These are phyloP conservation scores for Nipponacmea schrenckii DNA, from an alignment of 2,888 invertebrate genomes.

Conservation along the genomic window DNA sequence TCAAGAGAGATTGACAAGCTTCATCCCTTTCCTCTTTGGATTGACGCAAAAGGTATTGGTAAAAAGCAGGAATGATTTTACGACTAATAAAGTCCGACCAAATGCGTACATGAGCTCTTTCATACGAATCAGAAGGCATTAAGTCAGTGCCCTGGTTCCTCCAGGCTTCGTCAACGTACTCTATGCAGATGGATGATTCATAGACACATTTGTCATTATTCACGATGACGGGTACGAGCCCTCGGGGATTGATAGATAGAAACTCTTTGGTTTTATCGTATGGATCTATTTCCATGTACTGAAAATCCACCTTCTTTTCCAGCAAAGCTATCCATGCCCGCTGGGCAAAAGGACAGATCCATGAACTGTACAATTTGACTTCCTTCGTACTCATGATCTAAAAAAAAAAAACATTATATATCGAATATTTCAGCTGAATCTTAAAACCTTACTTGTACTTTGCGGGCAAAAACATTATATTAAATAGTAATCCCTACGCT, in stretches of 20 bases:
- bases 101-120: slow-evolving; percentile 43
- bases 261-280: slow-evolving; percentile 52
- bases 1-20: slow-evolving; percentile 31
- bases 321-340: slow-evolving; percentile 50
- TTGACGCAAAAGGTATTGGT: slow-evolving; percentile 38
- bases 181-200: slow-evolving; percentile 47
- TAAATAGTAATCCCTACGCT: too few species aligned
- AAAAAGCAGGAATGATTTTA: slow-evolving; percentile 44
- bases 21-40: slow-evolving; percentile 33
- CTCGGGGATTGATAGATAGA: slow-evolving; percentile 47
- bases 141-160: slow-evolving; percentile 27
- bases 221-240: slow-evolving; percentile 45
- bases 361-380: slow-evolving; percentile 41
- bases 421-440: too few species aligned
- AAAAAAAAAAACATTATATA: background rate
- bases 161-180: slow-evolving; percentile 51
- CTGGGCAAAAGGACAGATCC: slow-evolving; percentile 58
- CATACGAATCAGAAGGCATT: slow-evolving; percentile 43
- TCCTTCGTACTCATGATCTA: slow-evolving; percentile 7
- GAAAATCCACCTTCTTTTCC: slow-evolving; percentile 45
- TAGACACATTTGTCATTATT: slow-evolving; percentile 42
- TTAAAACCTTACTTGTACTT: too few species aligned
- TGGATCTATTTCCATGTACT: slow-evolving; percentile 50
- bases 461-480: too few species aligned
- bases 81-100: slow-evolving; percentile 46